Percentiles rank a stretch among this genome's conserved stretches.
Conservation (phyloP, 2,888 invertebrate genomes). For the Digitonthophagus gazella region DNA sequence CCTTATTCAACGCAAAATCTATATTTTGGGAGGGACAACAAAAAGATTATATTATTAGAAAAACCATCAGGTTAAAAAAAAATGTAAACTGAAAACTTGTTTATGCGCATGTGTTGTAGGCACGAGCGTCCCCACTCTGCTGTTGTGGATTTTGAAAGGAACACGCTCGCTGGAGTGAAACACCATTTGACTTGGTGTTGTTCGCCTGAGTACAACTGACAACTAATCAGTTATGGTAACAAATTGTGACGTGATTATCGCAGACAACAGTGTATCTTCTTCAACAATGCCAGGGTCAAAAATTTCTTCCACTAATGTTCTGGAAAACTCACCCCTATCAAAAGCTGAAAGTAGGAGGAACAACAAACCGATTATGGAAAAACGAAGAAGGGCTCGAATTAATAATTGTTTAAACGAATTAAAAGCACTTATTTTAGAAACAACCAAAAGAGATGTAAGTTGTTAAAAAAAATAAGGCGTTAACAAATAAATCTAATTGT, state of each 20-base stretch:
- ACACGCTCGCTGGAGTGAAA: neutral
- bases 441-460: constrained; percentile 95
- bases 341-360: constrained; percentile 53
- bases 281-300: neutral
- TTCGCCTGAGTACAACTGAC: neutral
- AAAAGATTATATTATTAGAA: too few relatives aligned
- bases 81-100: neutral
- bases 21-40: too few relatives aligned
- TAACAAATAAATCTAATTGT: neutral
- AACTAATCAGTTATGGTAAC: neutral
- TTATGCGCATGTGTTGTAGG: neutral
- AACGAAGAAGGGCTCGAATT: constrained; percentile 85
- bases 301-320: too few relatives aligned
- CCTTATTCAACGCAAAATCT: too few relatives aligned
- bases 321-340: neutral
- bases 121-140: neutral
- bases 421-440: constrained; percentile 85
- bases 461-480: constrained; percentile 26
- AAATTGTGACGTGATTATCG: neutral
- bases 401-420: constrained; percentile 91
- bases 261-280: neutral
- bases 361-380: constrained; percentile 96
- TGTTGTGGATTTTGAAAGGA: neutral
- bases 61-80: neutral
- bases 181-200: neutral